A percentile compares a stretch with the other conserved stretches of the same genome.
phyloP scores from a whole-genome alignment of 2,113 vertebrate genomes.

The Psammodynastes pulverulentus region DNA sequence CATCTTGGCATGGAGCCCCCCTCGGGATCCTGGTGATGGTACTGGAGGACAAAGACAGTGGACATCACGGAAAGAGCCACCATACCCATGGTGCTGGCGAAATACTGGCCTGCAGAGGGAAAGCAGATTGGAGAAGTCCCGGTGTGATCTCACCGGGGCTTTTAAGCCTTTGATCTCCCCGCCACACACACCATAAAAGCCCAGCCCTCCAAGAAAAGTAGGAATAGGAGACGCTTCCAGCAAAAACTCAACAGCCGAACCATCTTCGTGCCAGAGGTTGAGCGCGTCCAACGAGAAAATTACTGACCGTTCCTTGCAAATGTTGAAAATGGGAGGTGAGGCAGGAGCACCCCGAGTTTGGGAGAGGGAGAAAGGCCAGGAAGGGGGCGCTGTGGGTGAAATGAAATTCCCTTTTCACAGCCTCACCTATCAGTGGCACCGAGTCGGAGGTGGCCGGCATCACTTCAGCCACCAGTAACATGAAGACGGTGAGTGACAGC shows the following conservation, averaged over 20 bases:
- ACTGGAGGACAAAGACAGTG: conserved; percentile 78
- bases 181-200: background rate
- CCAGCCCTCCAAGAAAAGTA: background rate
- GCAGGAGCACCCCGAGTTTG: background rate
- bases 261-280: background rate
- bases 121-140: background rate
- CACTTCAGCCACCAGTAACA: conserved; percentile 84
- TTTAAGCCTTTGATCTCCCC: background rate
- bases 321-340: background rate
- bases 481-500: conserved; percentile 82
- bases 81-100: conserved; percentile 81
- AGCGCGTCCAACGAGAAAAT: too few relatives aligned
- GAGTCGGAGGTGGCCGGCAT: conserved; percentile 86
- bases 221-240: background rate
- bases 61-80: conserved; percentile 80
- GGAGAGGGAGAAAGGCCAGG: background rate
- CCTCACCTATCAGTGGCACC: conserved; percentile 79
- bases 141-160: background rate
- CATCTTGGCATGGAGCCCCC: conserved; percentile 80
- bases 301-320: background rate
- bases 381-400: accelerated
- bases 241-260: background rate
- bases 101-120: conserved; percentile 73
- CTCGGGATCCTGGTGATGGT: conserved; percentile 79
- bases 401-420: background rate